Evolutionary conservation across 2,797 vertebrate species (phyloP), one percentile per base, ranked within the genome.

Genomic region (Siniperca obscura): DNA sequence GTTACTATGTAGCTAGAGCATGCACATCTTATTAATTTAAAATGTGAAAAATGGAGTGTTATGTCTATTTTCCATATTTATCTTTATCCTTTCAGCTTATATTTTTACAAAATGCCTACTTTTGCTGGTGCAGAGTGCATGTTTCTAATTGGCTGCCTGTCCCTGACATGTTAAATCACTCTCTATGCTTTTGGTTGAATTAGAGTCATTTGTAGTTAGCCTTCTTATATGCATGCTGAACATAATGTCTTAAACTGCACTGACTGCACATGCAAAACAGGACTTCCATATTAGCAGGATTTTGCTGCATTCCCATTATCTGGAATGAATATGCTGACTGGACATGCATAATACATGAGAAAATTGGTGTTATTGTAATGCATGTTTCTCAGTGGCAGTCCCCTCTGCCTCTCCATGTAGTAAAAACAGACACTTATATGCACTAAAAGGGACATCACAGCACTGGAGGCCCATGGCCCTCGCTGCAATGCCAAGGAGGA

Each of bases 341-440:
- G 79, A 78, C 89, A 92, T 95, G 84, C 87, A 94, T 93, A 93
- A 94, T 91, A 85, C 84, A 94, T 93, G 89, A 90, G 81, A 67
- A 80, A 90, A 89, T 80, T 80, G 82, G 90, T 89, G 86, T 85
- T 89, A 86, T 85, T 92, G 84, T 87, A 81, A 60, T 89, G 73
- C 44, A 2, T 6, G 55, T 70, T 82, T 91, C 74, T 85, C 74
- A 59, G 82, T 84, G 78, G 85, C 74, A 77, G 88, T 82, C 78
- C 81, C 79, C 34, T 80, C 80, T 84, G 86, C 77, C 70, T 87
- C 78, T 68, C 66, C 71, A 30, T 73, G 50, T 82, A 82, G 85
- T 89, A 83, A 90, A 89, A 93, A 91, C 80, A 81, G 91, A 94
- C 84, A 90, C 86, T 92, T 92, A 74, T 70, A 81, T 78, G 66